These are phyloP conservation scores for Tetragonula clypearis DNA, from an alignment of 1,140 invertebrate species.

Conservation along the genomic window DNA sequence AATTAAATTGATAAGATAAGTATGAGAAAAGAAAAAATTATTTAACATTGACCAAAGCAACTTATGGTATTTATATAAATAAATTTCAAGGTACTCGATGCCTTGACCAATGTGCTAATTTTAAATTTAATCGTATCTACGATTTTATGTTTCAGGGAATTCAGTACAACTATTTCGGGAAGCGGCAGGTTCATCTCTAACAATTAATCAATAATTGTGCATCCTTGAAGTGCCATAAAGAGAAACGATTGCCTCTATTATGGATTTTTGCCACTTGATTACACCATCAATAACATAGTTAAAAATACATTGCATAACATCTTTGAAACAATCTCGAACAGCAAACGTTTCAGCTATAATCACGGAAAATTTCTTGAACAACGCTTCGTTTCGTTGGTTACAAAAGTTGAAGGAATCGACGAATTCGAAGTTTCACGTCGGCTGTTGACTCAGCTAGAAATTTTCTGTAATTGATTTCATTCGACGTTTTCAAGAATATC, in stretches of 20 bases:
- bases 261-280: conserved; percentile 33
- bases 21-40: background rate
- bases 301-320: conserved; percentile 39
- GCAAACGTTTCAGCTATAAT: background rate
- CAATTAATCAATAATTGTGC: conserved; percentile 40
- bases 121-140: background rate
- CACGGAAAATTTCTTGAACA: background rate
- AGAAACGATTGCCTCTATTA: conserved; percentile 46
- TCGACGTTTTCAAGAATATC: background rate
- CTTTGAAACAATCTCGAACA: background rate
- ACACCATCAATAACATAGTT: conserved; percentile 23
- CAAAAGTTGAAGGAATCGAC: background rate
- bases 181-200: conserved; percentile 31
- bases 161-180: conserved; percentile 30
- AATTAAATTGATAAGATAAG: conserved; percentile 6
- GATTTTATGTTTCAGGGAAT: conserved; percentile 43
- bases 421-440: too few species aligned
- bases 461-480: too few species aligned
- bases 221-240: conserved; percentile 43
- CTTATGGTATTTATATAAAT: background rate
- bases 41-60: background rate
- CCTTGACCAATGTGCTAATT: background rate
- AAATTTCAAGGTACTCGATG: background rate
- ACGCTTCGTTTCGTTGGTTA: background rate
- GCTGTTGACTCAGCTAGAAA: too few species aligned